Conservation (phyloP, 2,888 invertebrate genomes). For the Cremastinae sp. region DNA sequence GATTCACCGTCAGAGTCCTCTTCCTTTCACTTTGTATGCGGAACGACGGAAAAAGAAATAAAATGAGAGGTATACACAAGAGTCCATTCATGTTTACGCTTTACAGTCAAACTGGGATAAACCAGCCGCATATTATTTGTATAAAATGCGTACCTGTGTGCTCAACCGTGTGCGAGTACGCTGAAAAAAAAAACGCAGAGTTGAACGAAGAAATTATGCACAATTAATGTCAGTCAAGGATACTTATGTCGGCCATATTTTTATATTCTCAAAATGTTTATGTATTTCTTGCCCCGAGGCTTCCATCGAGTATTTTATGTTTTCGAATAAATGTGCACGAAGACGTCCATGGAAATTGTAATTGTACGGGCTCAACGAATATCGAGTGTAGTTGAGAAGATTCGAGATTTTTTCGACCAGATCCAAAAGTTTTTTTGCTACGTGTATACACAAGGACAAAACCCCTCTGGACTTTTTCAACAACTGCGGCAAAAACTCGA, state of each 20-base stretch:
- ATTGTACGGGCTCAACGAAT: slow-evolving; percentile 29
- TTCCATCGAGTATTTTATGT: slow-evolving; percentile 62
- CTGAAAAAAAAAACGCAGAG: slow-evolving; percentile 24
- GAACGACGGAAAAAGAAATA: slow-evolving; percentile 62
- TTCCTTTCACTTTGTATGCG: slow-evolving; percentile 68
- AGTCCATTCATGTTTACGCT: slow-evolving; percentile 54
- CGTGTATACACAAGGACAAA: no score
- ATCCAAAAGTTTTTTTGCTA: no score
- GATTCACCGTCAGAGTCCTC: not conserved
- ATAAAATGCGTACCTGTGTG: slow-evolving; percentile 15
- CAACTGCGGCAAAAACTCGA: no score
- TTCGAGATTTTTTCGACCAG: not conserved
- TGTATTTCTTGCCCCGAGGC: slow-evolving; percentile 65
- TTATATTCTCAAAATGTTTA: slow-evolving; percentile 68
- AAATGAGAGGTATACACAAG: slow-evolving; percentile 57
- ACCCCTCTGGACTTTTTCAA: no score
- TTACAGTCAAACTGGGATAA: slow-evolving; percentile 29
- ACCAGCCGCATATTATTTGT: slow-evolving; percentile 10
- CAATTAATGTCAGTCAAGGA: slow-evolving; percentile 78
- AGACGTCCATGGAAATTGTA: slow-evolving; percentile 57
- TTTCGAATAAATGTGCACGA: slow-evolving; percentile 66
- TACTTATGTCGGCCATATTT: slow-evolving; percentile 71
- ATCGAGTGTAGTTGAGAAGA: slow-evolving; percentile 19
- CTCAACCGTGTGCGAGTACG: not conserved
- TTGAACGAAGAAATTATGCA: slow-evolving; percentile 71